Evolutionary conservation across 2,797 vertebrate species (phyloP).

Genomic region (Brachyalestes nurse): DNA sequence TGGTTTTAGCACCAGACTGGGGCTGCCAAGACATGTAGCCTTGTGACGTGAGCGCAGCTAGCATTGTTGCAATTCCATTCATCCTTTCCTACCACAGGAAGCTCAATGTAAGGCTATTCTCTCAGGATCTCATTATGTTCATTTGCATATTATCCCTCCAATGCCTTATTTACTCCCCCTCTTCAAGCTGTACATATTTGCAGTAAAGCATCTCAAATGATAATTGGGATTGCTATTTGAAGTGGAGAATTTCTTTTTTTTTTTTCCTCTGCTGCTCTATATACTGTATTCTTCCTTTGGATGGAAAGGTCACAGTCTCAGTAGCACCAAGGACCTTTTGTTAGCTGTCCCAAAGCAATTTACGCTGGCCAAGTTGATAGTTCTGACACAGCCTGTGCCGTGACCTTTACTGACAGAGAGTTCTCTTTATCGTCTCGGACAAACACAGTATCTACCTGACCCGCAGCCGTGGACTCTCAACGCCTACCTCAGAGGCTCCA

Average conservation of each 20-base stretch:
- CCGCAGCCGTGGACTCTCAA: neutral
- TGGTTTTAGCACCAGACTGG: constrained; percentile 56
- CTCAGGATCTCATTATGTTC: constrained; percentile 73
- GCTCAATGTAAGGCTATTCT: constrained; percentile 64
- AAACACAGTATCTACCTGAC: constrained; percentile 30
- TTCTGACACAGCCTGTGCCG: constrained; percentile 69
- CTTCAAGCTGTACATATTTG: constrained; percentile 66
- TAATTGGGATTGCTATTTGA: constrained; percentile 77
- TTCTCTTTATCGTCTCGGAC: constrained; percentile 21
- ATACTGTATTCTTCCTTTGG: constrained; percentile 52
- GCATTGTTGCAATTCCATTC: constrained; percentile 65
- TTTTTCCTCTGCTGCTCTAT: constrained; percentile 53
- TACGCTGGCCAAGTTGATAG: constrained; percentile 73
- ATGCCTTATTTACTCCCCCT: constrained; percentile 61
- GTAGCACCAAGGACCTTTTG: constrained; percentile 70
- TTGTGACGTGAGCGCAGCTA: constrained; percentile 50
- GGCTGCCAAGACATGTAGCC: constrained; percentile 57
- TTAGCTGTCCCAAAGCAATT: constrained; percentile 74
- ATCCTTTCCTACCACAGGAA: constrained; percentile 58
- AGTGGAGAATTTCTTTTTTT: constrained; percentile 61
- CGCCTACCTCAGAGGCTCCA: neutral
- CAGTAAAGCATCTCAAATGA: constrained; percentile 69
- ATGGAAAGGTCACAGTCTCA: constrained; percentile 75
- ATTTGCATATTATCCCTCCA: constrained; percentile 68
- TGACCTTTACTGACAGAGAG: constrained; percentile 78